Evolutionary conservation across 2,888 invertebrate genomes (phyloP).

Genomic region (Acronicta psi): DNA sequence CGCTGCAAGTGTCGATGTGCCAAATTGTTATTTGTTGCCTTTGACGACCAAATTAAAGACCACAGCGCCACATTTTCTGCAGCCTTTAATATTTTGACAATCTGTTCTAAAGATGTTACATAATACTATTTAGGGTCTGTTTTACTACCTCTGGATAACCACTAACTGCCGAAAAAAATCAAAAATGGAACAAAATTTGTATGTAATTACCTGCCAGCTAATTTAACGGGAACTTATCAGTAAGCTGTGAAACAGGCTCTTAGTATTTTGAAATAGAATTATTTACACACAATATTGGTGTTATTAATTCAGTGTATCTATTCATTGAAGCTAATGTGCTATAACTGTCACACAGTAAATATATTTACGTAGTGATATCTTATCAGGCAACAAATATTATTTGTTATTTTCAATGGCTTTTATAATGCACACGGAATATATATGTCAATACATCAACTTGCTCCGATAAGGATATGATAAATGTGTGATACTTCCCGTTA

Average conservation of each 20-base stretch:
- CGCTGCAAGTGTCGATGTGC: conserved; percentile 77
- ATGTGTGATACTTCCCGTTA: conserved; percentile 21
- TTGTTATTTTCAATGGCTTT: conserved; percentile 32
- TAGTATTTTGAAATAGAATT: conserved; percentile 9
- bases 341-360: conserved; percentile 10
- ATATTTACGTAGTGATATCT: conserved; percentile 31
- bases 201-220: too few species aligned
- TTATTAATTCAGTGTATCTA: neutral
- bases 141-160: too few species aligned
- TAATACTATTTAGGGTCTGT: conserved; percentile 7
- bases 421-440: conserved; percentile 17
- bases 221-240: too few species aligned
- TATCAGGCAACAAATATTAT: conserved; percentile 34
- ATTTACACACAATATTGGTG: conserved; percentile 8
- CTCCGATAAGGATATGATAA: conserved; percentile 27
- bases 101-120: conserved; percentile 4
- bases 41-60: conserved; percentile 57
- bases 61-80: conserved; percentile 57
- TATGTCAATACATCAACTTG: conserved; percentile 20
- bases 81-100: conserved; percentile 39
- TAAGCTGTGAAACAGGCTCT: too few species aligned
- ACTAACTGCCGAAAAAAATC: too few species aligned
- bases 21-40: conserved; percentile 77
- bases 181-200: too few species aligned
- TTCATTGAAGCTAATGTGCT: conserved; percentile 2